Evolutionary conservation across 2,113 vertebrate genomes (phyloP).

Genomic region (Carollia perspicillata): DNA sequence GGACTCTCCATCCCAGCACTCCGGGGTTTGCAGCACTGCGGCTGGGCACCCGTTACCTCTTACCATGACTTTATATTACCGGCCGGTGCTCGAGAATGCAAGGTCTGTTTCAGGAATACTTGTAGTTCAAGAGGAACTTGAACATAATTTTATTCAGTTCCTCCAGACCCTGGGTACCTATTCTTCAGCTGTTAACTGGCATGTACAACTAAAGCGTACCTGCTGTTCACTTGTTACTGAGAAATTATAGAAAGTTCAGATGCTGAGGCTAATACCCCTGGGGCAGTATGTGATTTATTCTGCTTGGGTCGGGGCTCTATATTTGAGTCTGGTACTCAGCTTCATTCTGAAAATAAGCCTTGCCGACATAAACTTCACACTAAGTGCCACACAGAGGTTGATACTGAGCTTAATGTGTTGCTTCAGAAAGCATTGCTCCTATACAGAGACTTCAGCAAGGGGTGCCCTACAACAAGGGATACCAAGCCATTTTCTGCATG

Average conservation of each 20-base stretch:
- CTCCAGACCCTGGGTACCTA: not conserved
- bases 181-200: not conserved
- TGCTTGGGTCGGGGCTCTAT: not conserved
- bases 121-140: constrained; percentile 39
- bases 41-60: not conserved
- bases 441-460: not conserved
- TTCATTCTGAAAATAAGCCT: not conserved
- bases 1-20: not conserved
- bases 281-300: not conserved
- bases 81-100: constrained; percentile 27
- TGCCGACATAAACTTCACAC: not conserved
- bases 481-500: not conserved
- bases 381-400: not conserved
- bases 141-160: constrained; percentile 25
- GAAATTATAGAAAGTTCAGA: not conserved
- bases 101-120: constrained; percentile 32
- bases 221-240: not conserved
- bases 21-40: not conserved
- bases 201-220: not conserved
- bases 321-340: not conserved
- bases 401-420: not conserved
- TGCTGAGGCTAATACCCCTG: not conserved
- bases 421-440: not conserved
- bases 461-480: not conserved
- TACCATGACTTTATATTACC: constrained; percentile 27